These are phyloP conservation scores for Hylyphantes graminicola DNA, from an alignment of 1,140 invertebrate species.

Conservation along the genomic window DNA sequence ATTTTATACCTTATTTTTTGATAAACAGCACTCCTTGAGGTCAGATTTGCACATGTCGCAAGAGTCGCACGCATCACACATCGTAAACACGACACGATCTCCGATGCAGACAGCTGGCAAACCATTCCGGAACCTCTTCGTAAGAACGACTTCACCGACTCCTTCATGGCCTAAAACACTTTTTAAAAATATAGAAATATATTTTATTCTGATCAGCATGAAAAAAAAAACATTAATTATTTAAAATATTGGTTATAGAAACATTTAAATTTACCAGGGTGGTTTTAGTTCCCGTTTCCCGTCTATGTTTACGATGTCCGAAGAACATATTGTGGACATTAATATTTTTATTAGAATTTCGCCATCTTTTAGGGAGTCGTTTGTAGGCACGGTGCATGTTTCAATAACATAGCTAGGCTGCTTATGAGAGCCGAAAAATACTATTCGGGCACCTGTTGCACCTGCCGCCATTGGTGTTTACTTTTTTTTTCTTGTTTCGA, in stretches of 20 bases:
- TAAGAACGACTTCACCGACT: constrained; percentile 45
- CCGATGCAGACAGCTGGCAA: constrained; percentile 19
- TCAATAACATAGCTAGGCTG: constrained; percentile 56
- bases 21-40: constrained; percentile 34
- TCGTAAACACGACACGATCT: constrained; percentile 44
- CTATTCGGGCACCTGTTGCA: constrained; percentile 57
- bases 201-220: background rate
- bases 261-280: constrained; percentile 51
- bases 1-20: constrained; percentile 29
- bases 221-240: background rate
- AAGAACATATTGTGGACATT: constrained; percentile 45
- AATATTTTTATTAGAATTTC: constrained; percentile 55
- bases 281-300: constrained; percentile 44
- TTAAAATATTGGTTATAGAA: background rate
- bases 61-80: constrained; percentile 9
- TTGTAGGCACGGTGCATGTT: constrained; percentile 37
- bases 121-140: constrained; percentile 10
- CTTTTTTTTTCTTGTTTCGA: constrained; percentile 5
- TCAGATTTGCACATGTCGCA: constrained; percentile 30
- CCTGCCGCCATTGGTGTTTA: constrained; percentile 56
- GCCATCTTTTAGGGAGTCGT: constrained; percentile 42
- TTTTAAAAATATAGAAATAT: background rate
- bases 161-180: constrained; percentile 58
- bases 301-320: constrained; percentile 43
- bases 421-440: constrained; percentile 57